Conservation (phyloP, 2,113 vertebrate species). For the Macrotis lagotis region DNA sequence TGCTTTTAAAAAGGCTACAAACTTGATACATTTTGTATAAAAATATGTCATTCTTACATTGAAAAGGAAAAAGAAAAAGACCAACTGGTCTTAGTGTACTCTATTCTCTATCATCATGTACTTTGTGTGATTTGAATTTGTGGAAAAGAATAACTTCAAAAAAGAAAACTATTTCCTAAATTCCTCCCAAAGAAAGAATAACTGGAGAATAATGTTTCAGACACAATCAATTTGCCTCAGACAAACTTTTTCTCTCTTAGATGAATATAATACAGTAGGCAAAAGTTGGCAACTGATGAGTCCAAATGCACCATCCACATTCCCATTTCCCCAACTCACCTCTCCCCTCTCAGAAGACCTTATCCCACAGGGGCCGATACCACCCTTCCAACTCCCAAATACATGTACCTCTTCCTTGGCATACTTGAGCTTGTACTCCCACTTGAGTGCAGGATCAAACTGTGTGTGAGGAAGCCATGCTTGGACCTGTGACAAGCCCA, state of each 20-base stretch:
- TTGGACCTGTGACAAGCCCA: conserved; percentile 94
- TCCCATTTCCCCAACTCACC: not conserved
- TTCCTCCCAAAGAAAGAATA: no score
- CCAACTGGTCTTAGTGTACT: not conserved
- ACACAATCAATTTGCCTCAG: not conserved
- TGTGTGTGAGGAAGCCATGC: conserved; percentile 93
- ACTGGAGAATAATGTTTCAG: not conserved
- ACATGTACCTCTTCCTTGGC: conserved; percentile 91
- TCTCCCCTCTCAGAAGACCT: not conserved
- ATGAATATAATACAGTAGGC: not conserved
- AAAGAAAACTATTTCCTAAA: not conserved
- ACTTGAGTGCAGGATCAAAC: conserved; percentile 96
- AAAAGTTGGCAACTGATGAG: not conserved
- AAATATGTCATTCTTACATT: no score
- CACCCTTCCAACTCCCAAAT: not conserved
- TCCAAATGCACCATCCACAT: not conserved
- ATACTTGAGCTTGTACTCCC: conserved; percentile 94
- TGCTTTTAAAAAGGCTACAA: not conserved
- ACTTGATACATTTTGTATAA: no score
- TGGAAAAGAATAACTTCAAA: not conserved
- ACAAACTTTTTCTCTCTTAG: not conserved
- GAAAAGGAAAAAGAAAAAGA: not conserved
- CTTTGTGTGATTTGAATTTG: not conserved
- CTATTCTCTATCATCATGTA: not conserved
- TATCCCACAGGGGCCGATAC: not conserved